Conservation (phyloP, 2,113 vertebrate species). For the Callocephalon fimbriatum region DNA sequence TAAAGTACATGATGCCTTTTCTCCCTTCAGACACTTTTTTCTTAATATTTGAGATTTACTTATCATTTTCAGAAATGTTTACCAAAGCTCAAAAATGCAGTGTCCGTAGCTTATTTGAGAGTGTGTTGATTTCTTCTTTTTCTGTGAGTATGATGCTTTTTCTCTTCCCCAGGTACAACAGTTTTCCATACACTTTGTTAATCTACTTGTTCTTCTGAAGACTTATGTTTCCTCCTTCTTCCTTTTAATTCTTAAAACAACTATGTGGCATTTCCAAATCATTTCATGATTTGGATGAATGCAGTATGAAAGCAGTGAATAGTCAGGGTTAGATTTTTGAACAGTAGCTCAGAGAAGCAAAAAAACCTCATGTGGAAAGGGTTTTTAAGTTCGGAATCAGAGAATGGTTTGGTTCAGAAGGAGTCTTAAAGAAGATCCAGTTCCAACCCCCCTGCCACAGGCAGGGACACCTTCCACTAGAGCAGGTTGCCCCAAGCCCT, state of each 20-base stretch:
- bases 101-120: neutral
- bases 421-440: neutral
- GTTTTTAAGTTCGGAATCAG: neutral
- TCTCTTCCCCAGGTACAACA: neutral
- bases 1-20: neutral
- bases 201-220: neutral
- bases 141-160: neutral
- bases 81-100: neutral
- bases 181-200: neutral
- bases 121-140: neutral
- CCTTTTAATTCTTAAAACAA: neutral
- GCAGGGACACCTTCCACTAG: neutral
- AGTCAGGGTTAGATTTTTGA: neutral
- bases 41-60: neutral
- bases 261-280: neutral
- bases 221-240: neutral
- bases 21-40: neutral
- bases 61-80: neutral
- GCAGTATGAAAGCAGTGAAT: neutral
- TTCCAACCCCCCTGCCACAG: neutral
- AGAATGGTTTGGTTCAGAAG: neutral
- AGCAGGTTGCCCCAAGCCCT: neutral
- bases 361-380: neutral
- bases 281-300: no score
- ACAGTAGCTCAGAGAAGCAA: neutral